Conservation (phyloP, 2,888 invertebrate genomes). For the Melinopterus prodromus region DNA sequence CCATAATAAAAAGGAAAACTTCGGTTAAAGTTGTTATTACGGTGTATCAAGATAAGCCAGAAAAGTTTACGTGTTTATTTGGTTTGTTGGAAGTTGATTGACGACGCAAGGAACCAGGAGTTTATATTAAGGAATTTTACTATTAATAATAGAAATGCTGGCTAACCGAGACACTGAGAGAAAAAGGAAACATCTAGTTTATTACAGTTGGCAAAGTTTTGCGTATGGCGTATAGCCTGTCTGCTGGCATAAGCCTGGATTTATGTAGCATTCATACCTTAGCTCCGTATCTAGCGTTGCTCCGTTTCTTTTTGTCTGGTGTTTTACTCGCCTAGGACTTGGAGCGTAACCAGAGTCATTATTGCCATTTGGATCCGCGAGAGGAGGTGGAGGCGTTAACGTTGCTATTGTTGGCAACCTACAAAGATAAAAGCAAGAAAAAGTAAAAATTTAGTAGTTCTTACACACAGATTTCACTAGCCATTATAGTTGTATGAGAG, state of each 20-base stretch:
- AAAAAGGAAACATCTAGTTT: not conserved
- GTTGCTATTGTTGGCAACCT: conserved; percentile 66
- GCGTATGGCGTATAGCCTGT: not conserved
- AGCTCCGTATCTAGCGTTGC: conserved; percentile 59
- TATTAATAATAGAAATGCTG: not conserved
- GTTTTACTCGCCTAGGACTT: conserved; percentile 53
- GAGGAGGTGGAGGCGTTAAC: conserved; percentile 64
- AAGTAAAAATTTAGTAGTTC: no score
- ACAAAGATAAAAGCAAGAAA: conserved; percentile 39
- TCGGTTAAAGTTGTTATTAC: no score
- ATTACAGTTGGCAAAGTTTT: not conserved
- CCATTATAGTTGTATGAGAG: no score
- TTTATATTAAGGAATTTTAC: not conserved
- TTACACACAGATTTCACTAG: no score
- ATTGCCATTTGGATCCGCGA: conserved; percentile 81
- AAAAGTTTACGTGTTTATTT: not conserved
- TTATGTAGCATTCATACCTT: conserved; percentile 53
- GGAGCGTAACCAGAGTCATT: conserved; percentile 84
- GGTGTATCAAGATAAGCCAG: not conserved
- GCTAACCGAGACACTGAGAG: not conserved
- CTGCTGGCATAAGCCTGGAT: not conserved
- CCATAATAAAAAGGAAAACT: not conserved
- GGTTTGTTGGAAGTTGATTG: not conserved
- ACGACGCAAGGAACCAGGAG: not conserved
- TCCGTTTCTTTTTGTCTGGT: conserved; percentile 54